Evolutionary conservation across 2,797 vertebrate genomes (phyloP).

Genomic region (Pseudocheirus occidentalis): DNA sequence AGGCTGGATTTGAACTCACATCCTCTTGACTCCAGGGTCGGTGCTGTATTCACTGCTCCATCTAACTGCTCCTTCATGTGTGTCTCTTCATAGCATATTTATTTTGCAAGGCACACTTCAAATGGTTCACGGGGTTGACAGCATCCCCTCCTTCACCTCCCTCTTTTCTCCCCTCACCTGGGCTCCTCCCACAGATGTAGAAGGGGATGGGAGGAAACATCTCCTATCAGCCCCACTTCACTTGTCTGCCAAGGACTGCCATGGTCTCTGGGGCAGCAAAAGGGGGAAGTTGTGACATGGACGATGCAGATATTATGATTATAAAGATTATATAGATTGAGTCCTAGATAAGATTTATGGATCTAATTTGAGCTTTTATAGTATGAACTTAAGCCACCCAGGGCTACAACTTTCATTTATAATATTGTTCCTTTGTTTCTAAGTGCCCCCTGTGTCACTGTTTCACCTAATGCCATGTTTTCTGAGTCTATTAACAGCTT

Average conservation of each 20-base stretch:
- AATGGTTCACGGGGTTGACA: background rate
- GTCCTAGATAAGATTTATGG: background rate
- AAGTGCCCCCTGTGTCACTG: background rate
- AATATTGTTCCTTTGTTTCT: slow-evolving; percentile 3
- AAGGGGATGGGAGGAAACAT: background rate
- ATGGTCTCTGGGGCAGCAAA: background rate
- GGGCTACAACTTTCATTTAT: background rate
- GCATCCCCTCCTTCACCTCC: background rate
- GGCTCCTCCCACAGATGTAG: background rate
- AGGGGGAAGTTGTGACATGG: background rate
- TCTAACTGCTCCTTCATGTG: too few relatives aligned
- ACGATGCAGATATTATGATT: background rate
- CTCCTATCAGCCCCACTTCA: background rate
- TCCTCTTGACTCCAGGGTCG: too few relatives aligned
- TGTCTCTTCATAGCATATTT: background rate
- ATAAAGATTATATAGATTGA: background rate
- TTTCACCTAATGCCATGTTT: background rate
- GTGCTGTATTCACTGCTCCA: too few relatives aligned
- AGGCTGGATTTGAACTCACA: too few relatives aligned
- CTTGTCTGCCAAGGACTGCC: background rate
- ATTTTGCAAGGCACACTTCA: background rate
- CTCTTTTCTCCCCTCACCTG: background rate
- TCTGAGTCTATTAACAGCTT: background rate
- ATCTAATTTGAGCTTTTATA: background rate
- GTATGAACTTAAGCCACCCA: background rate